These are phyloP conservation scores for Tillus elongatus DNA, from an alignment of 2,888 invertebrate genomes.

Conservation along the genomic window DNA sequence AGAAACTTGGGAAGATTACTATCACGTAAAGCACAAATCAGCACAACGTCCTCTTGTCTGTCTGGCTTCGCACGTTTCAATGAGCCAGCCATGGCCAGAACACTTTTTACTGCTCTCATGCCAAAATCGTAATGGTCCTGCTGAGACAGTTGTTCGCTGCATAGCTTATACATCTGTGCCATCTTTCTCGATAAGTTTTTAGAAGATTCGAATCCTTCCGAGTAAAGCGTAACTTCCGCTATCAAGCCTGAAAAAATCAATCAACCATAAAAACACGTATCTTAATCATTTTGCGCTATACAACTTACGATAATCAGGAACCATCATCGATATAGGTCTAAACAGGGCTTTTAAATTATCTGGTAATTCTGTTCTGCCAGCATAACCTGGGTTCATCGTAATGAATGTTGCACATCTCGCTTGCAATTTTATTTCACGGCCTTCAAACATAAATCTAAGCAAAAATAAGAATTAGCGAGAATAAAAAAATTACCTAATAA, in stretches of 20 bases:
- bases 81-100: slow-evolving; percentile 86
- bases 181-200: slow-evolving; percentile 81
- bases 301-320: slow-evolving; percentile 79
- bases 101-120: slow-evolving; percentile 90
- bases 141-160: slow-evolving; percentile 83
- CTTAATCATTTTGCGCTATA: no score
- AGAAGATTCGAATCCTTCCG: slow-evolving; percentile 86
- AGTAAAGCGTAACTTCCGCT: slow-evolving; percentile 87
- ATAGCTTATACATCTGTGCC: slow-evolving; percentile 87
- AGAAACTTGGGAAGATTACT: slow-evolving; percentile 87
- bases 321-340: slow-evolving; percentile 86
- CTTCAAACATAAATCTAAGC: slow-evolving; percentile 77
- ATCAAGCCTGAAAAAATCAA: slow-evolving; percentile 53
- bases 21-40: slow-evolving; percentile 78
- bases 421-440: slow-evolving; percentile 74
- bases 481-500: no score
- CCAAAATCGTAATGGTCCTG: slow-evolving; percentile 91
- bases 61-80: slow-evolving; percentile 78
- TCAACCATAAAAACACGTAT: slow-evolving; percentile 7
- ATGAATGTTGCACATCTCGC: slow-evolving; percentile 77
- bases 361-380: slow-evolving; percentile 79
- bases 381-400: slow-evolving; percentile 90
- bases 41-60: slow-evolving; percentile 71
- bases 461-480: neutral
- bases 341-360: slow-evolving; percentile 83